Evolutionary conservation across 2,888 invertebrate species (phyloP), one percentile per base, ranked within the genome.

Genomic region (Amphipoea oculea): DNA sequence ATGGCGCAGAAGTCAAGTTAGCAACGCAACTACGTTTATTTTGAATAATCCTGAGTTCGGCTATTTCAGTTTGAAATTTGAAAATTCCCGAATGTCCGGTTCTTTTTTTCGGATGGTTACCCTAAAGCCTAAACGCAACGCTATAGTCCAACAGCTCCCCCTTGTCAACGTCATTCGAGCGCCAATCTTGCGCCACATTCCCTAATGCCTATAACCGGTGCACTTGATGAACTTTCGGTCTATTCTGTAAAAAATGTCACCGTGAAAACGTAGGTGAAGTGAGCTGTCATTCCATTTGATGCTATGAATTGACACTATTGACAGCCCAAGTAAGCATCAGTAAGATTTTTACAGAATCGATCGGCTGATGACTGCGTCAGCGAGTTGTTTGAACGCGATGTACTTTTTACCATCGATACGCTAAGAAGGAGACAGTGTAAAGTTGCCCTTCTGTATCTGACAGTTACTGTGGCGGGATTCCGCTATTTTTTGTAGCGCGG

Each of bases 401-500:
- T 48, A 14, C 1, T 60, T n/a, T 60, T 60, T 60, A 4, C 11
- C 11, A 57, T 57, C 11, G 57, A n/a, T n/a, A 60, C 12, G 11
- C 4, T 60, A n/a, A 60, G 4, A 57, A 23, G 57, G 11, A n/a
- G n/a, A n/a, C n/a, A 42, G 11, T 51, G 7, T 23, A 51, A n/a
- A 71, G 60, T 80, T 51, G 23, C 23, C 68, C 84, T 81, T 82
- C 83, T 86, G 67, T 36, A 66, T 40, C 40, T 67, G 40, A 23
- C 40, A 72, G 14, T 63, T 67, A n/a, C 0, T 57, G 36, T 2
- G n/a, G 73, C 63, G 54, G 65, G 77, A 79, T 82, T 83, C 87
- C 79, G 90, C 90, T 84, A 84, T 89, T 90, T 90, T 88, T 89
- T 90, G 68, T 77, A 76, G 42, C 60, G 69, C 45, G 70, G 87